Evolutionary conservation across 53 echinoderm and acorn worm genomes (phyloP).

Genomic region (Hippasteria phrygiana): DNA sequence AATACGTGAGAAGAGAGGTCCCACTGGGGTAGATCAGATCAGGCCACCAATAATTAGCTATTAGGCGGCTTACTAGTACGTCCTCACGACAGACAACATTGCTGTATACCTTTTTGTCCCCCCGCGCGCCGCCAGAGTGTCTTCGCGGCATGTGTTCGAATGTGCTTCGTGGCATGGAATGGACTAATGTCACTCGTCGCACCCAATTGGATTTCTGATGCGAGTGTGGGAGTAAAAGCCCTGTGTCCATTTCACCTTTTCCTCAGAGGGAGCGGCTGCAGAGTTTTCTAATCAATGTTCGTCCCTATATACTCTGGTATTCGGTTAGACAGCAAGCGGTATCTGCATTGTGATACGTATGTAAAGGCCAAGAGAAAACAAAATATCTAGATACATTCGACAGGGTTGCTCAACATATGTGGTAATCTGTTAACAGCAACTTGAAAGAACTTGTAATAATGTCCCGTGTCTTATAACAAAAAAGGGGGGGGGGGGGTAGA

Average conservation of each 20-base stretch:
- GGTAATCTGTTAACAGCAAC: background rate
- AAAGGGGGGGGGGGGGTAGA: too few species aligned
- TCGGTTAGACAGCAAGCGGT: background rate
- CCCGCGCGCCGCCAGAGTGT: slow-evolving; percentile 6
- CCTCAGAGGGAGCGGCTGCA: slow-evolving; percentile 15
- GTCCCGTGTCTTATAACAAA: background rate
- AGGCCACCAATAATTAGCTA: too few species aligned
- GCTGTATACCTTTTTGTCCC: background rate
- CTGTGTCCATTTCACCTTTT: slow-evolving; percentile 14
- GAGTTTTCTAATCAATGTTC: slow-evolving; percentile 38
- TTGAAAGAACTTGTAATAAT: background rate
- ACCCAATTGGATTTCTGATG: slow-evolving; percentile 17
- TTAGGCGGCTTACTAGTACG: background rate
- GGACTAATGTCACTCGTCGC: slow-evolving; percentile 45
- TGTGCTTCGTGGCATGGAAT: slow-evolving; percentile 11
- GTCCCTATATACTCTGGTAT: background rate
- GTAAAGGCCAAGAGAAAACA: background rate
- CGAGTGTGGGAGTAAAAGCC: background rate
- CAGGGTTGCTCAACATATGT: background rate
- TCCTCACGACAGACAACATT: slow-evolving; percentile 11
- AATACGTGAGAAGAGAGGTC: too few species aligned
- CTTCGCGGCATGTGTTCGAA: slow-evolving; percentile 18
- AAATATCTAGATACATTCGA: background rate
- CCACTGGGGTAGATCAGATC: too few species aligned
- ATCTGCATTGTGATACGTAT: too few species aligned